Evolutionary conservation across 2,888 invertebrate species (phyloP).

Genomic region (Lycaena phlaeas): DNA sequence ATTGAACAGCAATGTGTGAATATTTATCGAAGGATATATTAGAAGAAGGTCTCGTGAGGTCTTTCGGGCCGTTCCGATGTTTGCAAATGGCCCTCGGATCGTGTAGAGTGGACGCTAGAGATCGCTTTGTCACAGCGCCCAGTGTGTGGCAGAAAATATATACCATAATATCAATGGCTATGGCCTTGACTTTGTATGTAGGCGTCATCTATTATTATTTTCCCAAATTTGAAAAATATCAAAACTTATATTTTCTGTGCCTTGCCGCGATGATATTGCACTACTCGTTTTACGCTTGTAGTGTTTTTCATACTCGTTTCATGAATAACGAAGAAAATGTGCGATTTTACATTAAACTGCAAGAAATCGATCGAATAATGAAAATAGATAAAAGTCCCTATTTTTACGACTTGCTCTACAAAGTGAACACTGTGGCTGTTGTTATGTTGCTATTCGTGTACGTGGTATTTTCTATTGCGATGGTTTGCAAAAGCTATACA

Average conservation of each 20-base stretch:
- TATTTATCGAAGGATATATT: slow-evolving; percentile 39
- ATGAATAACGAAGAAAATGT: not conserved
- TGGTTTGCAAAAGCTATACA: not conserved
- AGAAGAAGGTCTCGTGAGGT: slow-evolving; percentile 32
- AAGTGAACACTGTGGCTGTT: slow-evolving; percentile 22
- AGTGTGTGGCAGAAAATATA: slow-evolving; percentile 34
- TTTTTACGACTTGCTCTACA: slow-evolving; percentile 24
- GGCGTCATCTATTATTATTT: no score
- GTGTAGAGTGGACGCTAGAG: slow-evolving; percentile 33
- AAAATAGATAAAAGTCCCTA: slow-evolving; percentile 29
- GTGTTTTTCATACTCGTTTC: not conserved
- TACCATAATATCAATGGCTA: no score
- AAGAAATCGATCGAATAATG: slow-evolving; percentile 41
- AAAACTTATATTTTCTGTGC: no score
- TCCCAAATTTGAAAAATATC: no score
- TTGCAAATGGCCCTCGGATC: slow-evolving; percentile 34
- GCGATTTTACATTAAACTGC: slow-evolving; percentile 34
- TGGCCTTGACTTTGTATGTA: no score
- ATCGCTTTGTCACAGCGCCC: slow-evolving; percentile 35
- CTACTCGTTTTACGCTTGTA: no score
- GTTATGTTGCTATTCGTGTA: slow-evolving; percentile 15
- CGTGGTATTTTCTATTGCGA: not conserved
- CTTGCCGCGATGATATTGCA: no score
- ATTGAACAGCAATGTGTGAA: no score
- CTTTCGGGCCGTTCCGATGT: slow-evolving; percentile 26